Evolutionary conservation across 1,140 invertebrate genomes (phyloP), one percentile per base, ranked within the genome.

Genomic region (Bombus sibiricus): DNA sequence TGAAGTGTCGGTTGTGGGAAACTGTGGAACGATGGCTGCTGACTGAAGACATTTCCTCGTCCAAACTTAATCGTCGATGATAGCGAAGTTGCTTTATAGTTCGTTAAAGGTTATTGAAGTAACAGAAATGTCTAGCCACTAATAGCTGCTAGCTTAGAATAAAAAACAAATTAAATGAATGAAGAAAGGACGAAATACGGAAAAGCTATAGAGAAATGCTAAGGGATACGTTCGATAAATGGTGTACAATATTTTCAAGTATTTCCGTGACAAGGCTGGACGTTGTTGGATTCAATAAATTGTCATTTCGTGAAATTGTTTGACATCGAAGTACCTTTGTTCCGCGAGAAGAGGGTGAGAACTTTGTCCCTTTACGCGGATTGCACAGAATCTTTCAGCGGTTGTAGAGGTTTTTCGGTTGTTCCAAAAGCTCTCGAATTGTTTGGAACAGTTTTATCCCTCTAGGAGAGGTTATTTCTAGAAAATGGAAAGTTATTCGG

Each of bases 271-370:
- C 32, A 25, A 6, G 37, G 5, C n/a, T 41, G 28, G n/a, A 22
- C 37, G 5, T 13, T 8, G 12, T 62, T 10, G 41, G 13, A 68
- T 79, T 79, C 43, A 37, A 68, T 47, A 68, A 79, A 68, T 41
- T 47, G 32, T 64, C 57, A 64, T n/a, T 47, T 68, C 41, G 39
- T 8, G 25, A 68, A 64, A 78, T 78, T 79, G 77, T 79, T 47
- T 34, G 12, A 32, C 18, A 32, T 25, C 18, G 13, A 25, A 9
- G 18, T 64, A 13, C 57, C 75, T 77, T 64, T 77, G 57, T 77
- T 43, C 32, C 41, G 12, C n/a, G 12, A 5, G 59, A 68, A 37
- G 10, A 15, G 18, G 2, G 12, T 28, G 41, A 53, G 62, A 28
- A 68, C 1, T 43, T 28, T 28, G 9, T 41, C 34, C 18, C 62